Percentiles rank a stretch among this genome's conserved stretches.
Conservation (phyloP, 2,113 vertebrate genomes). For the Poeciliopsis occidentalis region DNA sequence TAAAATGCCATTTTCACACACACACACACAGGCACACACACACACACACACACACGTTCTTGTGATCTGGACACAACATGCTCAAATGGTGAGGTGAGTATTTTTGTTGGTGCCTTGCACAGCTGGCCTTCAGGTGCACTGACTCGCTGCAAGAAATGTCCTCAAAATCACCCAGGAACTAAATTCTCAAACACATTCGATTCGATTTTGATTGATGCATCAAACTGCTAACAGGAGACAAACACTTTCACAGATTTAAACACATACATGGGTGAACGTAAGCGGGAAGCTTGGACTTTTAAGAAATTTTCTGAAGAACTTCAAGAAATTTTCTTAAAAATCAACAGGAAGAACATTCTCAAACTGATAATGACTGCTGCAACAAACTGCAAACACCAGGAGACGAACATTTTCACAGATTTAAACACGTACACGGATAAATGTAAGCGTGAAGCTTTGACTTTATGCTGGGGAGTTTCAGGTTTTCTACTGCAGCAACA, state of each 20-base stretch:
- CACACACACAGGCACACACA: constrained; percentile 49
- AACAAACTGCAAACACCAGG: neutral
- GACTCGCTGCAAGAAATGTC: constrained; percentile 26
- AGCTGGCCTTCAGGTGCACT: constrained; percentile 76
- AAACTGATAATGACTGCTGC: constrained; percentile 8
- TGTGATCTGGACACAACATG: constrained; percentile 86
- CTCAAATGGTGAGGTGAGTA: constrained; percentile 79
- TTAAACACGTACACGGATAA: neutral
- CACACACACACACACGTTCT: constrained; percentile 56
- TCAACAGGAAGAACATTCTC: neutral
- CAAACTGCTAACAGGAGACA: neutral
- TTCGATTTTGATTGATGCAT: constrained; percentile 2
- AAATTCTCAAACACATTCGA: constrained; percentile 24
- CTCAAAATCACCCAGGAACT: neutral
- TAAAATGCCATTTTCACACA: constrained; percentile 46
- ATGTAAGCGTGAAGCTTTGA: constrained; percentile 3
- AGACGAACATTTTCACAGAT: neutral
- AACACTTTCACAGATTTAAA: neutral
- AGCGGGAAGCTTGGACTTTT: constrained; percentile 2
- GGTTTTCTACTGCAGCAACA: constrained; percentile 1
- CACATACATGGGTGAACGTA: neutral
- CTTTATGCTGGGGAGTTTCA: constrained; percentile 28
- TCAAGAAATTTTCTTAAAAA: constrained; percentile 13
- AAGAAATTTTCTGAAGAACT: neutral
- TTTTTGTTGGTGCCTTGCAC: constrained; percentile 50